Base-by-base conservation (phyloP, 2,888 invertebrate species). In the Synergus umbraculus region DNA sequence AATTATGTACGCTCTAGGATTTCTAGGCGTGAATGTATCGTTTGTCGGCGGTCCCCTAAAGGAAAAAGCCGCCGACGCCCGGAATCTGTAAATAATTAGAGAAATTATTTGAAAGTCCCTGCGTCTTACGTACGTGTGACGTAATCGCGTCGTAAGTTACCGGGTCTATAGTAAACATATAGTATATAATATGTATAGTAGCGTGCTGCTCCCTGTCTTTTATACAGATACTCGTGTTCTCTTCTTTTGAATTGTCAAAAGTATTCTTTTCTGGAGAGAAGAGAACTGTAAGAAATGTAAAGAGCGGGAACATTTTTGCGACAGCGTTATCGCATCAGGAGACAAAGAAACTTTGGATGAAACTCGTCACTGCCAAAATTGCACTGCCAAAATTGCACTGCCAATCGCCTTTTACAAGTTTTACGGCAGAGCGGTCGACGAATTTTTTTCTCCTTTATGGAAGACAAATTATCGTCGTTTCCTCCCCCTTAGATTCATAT, bases 1-100 rank as follows among this genome's bases (percentile, higher is more conserved):
- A 78, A 82, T 84, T 84, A 86, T 88, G 85, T 87, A 88, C 83
- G 85, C 84, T 83, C 79, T 84, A 87, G 88, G 86, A 87, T 87
- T 87, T 87, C 86, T 87, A 85, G 85, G 81, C 85, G 80, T 81
- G 77, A 67, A 80, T 49, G 67, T 49, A 64, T 82, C 82, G 81
- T 83, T 82, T 8, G 82, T 84, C 82, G 77, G 82, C 82, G 81
- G 82, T 65, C 49, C 58, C 58, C 64, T 41, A 18, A 54, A 37
- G 54, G 7, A 78, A 49, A 67, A 69, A 12, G 67, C 46, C 18
- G 44, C 44, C 22, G 22, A 67, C 67, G 22, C 22, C 44, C 44
- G 18, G 15, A 80, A 76, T 43, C 49, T 87, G 86, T 87, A 87
- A 80, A 87, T 87, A 87, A 79, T 85, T 86, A 86, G 84, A 84